Percentiles rank a stretch among this genome's conserved stretches.
phyloP scores from a whole-genome alignment of 2,888 invertebrate genomes.

The Adelphocoris suturalis region DNA sequence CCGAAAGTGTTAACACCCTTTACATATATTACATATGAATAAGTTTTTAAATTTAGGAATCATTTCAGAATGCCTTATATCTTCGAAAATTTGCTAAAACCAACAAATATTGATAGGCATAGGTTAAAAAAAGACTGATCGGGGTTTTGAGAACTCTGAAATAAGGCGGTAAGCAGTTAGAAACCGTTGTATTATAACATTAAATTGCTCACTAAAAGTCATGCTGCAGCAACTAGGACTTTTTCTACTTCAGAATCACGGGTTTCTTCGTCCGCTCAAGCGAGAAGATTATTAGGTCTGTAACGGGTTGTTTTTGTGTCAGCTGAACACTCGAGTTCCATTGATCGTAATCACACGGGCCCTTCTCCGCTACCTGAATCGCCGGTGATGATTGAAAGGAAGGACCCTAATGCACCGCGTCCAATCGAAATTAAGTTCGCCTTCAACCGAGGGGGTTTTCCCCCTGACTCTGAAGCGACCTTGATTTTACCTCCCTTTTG shows the following conservation, averaged over 20 bases:
- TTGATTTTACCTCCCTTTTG: neutral
- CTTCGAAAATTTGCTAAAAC: too few species aligned
- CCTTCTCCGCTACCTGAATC: slow-evolving; percentile 48
- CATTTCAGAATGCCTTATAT: too few species aligned
- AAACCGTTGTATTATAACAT: too few species aligned
- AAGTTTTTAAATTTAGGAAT: too few species aligned
- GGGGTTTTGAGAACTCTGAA: too few species aligned
- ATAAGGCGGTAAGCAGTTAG: too few species aligned
- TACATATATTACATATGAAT: too few species aligned
- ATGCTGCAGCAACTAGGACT: too few species aligned
- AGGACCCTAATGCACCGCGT: slow-evolving; percentile 57
- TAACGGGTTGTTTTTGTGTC: slow-evolving; percentile 8
- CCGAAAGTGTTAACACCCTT: too few species aligned
- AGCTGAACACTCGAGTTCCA: neutral
- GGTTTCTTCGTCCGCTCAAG: neutral
- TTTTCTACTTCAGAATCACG: neutral
- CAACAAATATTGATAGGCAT: too few species aligned
- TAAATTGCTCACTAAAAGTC: too few species aligned
- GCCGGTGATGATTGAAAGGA: slow-evolving; percentile 57
- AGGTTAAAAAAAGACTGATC: too few species aligned
- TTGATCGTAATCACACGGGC: slow-evolving; percentile 36
- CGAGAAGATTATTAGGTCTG: neutral
- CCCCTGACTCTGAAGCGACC: neutral
- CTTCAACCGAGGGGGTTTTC: neutral
- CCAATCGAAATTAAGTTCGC: slow-evolving; percentile 59